phyloP scores from a whole-genome alignment of 1,140 invertebrate genomes.

The Diploscapter pachys region DNA sequence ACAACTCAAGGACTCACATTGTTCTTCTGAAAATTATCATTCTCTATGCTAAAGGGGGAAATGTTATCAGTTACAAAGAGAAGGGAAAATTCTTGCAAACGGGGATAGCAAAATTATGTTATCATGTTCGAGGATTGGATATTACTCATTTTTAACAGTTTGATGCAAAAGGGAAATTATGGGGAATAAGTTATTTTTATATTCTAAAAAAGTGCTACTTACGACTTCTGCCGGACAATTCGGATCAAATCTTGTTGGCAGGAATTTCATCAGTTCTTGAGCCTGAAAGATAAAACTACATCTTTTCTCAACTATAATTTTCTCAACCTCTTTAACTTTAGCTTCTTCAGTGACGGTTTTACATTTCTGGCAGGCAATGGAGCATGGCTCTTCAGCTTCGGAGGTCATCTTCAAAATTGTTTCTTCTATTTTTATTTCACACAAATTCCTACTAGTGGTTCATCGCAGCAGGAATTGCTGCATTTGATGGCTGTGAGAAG shows the following conservation, averaged over 20 bases:
- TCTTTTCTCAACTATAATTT: too few relatives aligned
- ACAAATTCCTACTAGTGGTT: slow-evolving; percentile 31
- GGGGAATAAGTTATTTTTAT: too few relatives aligned
- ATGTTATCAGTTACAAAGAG: too few relatives aligned
- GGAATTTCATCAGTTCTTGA: slow-evolving; percentile 38
- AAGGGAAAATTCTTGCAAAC: too few relatives aligned
- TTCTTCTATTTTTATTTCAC: background rate
- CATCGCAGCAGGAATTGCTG: slow-evolving; percentile 40
- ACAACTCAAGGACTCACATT: too few relatives aligned
- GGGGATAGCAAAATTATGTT: too few relatives aligned
- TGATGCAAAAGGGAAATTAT: too few relatives aligned
- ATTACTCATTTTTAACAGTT: too few relatives aligned
- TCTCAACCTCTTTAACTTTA: slow-evolving; percentile 10
- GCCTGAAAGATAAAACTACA: background rate
- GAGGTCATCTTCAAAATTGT: slow-evolving; percentile 10
- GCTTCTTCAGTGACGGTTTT: slow-evolving; percentile 31
- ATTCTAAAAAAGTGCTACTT: slow-evolving; percentile 7
- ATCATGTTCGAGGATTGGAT: too few relatives aligned
- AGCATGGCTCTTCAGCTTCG: slow-evolving; percentile 36
- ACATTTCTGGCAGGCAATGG: slow-evolving; percentile 39
- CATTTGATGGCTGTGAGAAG: slow-evolving; percentile 43
- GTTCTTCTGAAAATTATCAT: too few relatives aligned
- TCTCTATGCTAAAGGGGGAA: too few relatives aligned
- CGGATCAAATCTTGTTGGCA: slow-evolving; percentile 34
- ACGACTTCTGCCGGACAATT: slow-evolving; percentile 31